Evolutionary conservation across 2,113 vertebrate genomes (phyloP).

Genomic region (Euleptes europaea): DNA sequence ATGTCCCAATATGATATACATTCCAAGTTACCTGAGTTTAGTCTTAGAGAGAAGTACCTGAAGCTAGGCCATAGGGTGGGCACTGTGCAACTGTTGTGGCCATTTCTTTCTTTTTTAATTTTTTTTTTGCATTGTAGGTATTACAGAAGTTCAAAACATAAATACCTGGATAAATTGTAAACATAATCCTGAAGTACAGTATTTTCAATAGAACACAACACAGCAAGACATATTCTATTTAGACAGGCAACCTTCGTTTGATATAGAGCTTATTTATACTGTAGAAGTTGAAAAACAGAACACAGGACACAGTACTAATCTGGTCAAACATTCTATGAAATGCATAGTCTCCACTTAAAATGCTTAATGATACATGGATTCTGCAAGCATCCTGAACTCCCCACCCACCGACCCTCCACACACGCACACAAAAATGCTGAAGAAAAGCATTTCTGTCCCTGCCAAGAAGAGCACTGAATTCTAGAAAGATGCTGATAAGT

Average conservation of each 20-base stretch:
- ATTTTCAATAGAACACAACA: constrained; percentile 83
- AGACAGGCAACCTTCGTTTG: constrained; percentile 85
- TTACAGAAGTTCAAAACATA: constrained; percentile 83
- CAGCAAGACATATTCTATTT: constrained; percentile 86
- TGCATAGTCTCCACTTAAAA: constrained; percentile 87
- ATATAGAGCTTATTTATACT: constrained; percentile 95
- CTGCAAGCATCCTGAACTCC: constrained; percentile 77
- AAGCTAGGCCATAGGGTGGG: constrained; percentile 85
- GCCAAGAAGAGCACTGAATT: constrained; percentile 78
- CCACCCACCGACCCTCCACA: not conserved
- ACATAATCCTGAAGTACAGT: constrained; percentile 89
- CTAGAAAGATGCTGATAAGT: constrained; percentile 70
- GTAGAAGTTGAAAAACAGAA: constrained; percentile 89
- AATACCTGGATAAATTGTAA: constrained; percentile 88
- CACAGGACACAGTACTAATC: constrained; percentile 87
- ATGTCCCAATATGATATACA: constrained; percentile 85
- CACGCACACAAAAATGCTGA: constrained; percentile 69
- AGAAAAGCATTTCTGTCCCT: constrained; percentile 73
- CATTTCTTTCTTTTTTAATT: constrained; percentile 59
- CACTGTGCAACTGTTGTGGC: constrained; percentile 85
- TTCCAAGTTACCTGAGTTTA: constrained; percentile 98
- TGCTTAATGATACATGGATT: constrained; percentile 67
- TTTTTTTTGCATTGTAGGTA: constrained; percentile 80
- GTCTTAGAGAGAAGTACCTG: constrained; percentile 92
- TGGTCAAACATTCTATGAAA: constrained; percentile 87